Base-by-base conservation (phyloP, 2,888 invertebrate genomes). In the Limnephilus marmoratus region DNA sequence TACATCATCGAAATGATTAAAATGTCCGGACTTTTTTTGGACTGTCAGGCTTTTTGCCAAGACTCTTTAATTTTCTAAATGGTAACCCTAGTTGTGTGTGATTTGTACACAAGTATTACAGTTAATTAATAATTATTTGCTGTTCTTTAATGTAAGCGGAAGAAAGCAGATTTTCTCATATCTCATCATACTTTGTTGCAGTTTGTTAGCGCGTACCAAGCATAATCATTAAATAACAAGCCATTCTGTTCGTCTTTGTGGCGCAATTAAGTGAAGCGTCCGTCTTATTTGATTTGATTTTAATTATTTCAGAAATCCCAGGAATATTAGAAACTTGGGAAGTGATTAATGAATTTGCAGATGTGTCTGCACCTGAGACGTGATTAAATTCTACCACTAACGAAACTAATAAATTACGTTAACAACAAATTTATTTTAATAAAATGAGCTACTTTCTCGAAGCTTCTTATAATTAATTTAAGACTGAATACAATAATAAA, bases 91-190 rank as follows among this genome's bases (percentile, higher is more conserved):
- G 31, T 1, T 31, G 2, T 31, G 31, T 31, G 31, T 31, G 2
- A 31, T 31, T 31, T 31, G 31, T 31, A 31, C 31, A 31, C 1
- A 31, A 31, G 31, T 31, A 31, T 31, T 31, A 31, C 31, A 31
- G 31, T 31, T 31, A 31, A 31, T 31, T 31, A 31, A 31, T 83
- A 29, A 29, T 34, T 31, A 82, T 13, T 3, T 34, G 31, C 86
- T 29, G 45, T 9, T 87, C 87, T 15, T n/a, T 49, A 89, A 89
- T 80, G 81, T 81, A 89, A 89, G 88, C 88, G 81, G 37, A 89
- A 80, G 88, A 89, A 89, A 80, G 88, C 18, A 80, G 81, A 89
- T 88, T 88, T 53, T 88, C 68, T 37, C 18, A 24, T 81, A 37
- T 24, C 41, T 80, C 88, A 80, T 89, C 37, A n/a, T 68, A 80